Percentiles rank a stretch among this genome's conserved stretches.
Conservation (phyloP, 2,888 invertebrate genomes). For the Salpingus planirostris region DNA sequence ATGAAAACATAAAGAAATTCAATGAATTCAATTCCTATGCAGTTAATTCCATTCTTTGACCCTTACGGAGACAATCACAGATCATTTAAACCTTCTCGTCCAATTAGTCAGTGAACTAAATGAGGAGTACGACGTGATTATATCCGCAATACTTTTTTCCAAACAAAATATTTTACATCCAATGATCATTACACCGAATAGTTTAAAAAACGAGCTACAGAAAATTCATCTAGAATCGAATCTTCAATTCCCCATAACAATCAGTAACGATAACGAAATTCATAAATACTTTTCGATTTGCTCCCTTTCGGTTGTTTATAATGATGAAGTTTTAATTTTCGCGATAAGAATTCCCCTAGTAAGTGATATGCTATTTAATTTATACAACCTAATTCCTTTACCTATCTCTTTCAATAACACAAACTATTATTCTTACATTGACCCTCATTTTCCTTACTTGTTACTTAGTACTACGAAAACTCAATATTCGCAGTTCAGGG, state of each 20-base stretch:
- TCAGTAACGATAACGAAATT: slow-evolving; percentile 5
- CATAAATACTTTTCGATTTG: slow-evolving; percentile 13
- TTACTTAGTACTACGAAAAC: slow-evolving; percentile 6
- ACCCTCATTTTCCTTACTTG: slow-evolving; percentile 7
- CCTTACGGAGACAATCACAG: slow-evolving; percentile 11
- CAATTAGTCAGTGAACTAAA: slow-evolving; percentile 13
- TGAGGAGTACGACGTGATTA: slow-evolving; percentile 13
- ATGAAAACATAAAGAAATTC: slow-evolving; percentile 6
- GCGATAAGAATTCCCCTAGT: slow-evolving; percentile 9
- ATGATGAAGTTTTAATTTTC: slow-evolving; percentile 12
- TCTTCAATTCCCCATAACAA: slow-evolving; percentile 12
- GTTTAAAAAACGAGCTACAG: slow-evolving; percentile 3
- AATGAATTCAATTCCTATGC: slow-evolving; percentile 2
- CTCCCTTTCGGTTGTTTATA: slow-evolving; percentile 10
- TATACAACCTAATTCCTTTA: slow-evolving; percentile 8
- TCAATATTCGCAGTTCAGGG: slow-evolving; percentile 7
- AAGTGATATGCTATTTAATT: slow-evolving; percentile 3
- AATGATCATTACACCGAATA: slow-evolving; percentile 12
- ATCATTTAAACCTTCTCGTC: slow-evolving; percentile 15
- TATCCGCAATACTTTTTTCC: slow-evolving; percentile 15
- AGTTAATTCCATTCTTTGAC: neutral
- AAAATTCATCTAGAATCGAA: slow-evolving; percentile 2
- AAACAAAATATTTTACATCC: slow-evolving; percentile 18
- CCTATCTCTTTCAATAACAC: slow-evolving; percentile 2
- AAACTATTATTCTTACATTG: slow-evolving; percentile 9